Base-by-base conservation (phyloP, 2,113 vertebrate genomes). In the Aptenodytes forsteri region DNA sequence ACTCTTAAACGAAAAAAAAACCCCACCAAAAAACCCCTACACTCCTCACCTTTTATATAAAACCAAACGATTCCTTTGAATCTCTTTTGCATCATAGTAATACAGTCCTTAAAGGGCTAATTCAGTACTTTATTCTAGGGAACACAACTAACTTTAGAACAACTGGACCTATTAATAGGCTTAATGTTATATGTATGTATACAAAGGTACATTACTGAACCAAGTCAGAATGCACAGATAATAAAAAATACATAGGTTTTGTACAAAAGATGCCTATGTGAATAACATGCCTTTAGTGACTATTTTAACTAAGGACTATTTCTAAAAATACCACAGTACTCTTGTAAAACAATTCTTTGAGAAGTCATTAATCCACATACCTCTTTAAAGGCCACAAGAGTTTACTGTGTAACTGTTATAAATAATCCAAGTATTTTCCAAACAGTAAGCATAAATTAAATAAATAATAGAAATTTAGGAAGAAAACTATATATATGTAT, bases 1-100 rank as follows among this genome's bases (percentile, higher is more conserved):
- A 96, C 95, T 97, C 98, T 98, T 98, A 98, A 98, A 97, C 97
- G 65, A 78, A 96, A 86, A 95, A 75, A 30, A 42, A 9, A 32
- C 19, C 0, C 20, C 61, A 80, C 26, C 26, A 42, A 83, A 83
- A 81, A 46, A 0, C 2, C 32, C 46, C 15, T 38, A 34, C 61
- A 79, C 36, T 90, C 54, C 54, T 89, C 62, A 89, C 87, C 86
- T 89, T 92, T 95, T 92, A 89, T 42, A 91, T 70, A 91, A 97
- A 97, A 75, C 49, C 30, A 86, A 88, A 97, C 5, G 11, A 89
- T 91, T 85, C 73, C 49, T 94, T 89, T 72, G 78, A 95, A 89
- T 83, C 50, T 97, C 67, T 93, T 95, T 88, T 86, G 66, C 58
- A 91, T 84, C 49, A 87, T 3, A 91, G 71, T 36, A 80, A 65